Conservation (phyloP, 1,140 invertebrate species). For the Drosophila erecta region DNA sequence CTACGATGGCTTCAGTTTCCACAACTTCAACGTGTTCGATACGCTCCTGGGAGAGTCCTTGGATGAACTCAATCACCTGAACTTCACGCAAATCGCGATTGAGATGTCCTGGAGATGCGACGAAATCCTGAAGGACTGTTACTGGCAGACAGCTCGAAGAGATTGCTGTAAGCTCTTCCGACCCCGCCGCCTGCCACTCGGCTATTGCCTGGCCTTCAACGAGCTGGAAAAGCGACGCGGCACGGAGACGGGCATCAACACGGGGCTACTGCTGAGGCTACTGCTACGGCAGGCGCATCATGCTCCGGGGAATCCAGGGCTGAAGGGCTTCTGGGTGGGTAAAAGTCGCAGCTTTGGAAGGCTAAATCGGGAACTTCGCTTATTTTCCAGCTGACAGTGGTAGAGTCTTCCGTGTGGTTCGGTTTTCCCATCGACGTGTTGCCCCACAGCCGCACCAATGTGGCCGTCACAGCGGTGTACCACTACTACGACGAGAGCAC, state of each 20-base stretch:
- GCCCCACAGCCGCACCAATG: slow-evolving; percentile 48
- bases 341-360: neutral
- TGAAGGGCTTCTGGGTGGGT: slow-evolving; percentile 66
- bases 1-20: slow-evolving; percentile 56
- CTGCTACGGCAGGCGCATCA: slow-evolving; percentile 28
- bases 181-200: slow-evolving; percentile 39
- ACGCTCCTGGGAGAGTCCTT: slow-evolving; percentile 13
- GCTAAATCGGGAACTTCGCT: neutral
- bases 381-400: slow-evolving; percentile 44
- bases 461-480: slow-evolving; percentile 55
- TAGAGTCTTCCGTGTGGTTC: slow-evolving; percentile 57
- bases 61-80: slow-evolving; percentile 59
- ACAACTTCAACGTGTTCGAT: slow-evolving; percentile 51
- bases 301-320: slow-evolving; percentile 42
- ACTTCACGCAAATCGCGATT: slow-evolving; percentile 61
- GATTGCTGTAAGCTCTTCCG: slow-evolving; percentile 69
- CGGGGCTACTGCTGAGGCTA: slow-evolving; percentile 40
- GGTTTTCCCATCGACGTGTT: slow-evolving; percentile 35
- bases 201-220: slow-evolving; percentile 64
- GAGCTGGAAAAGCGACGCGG: slow-evolving; percentile 47
- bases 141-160: slow-evolving; percentile 38
- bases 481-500: slow-evolving; percentile 62
- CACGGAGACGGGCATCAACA: slow-evolving; percentile 19
- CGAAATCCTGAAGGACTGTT: slow-evolving; percentile 52
- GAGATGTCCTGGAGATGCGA: slow-evolving; percentile 74